Evolutionary conservation across 2,797 vertebrate species (phyloP).

Genomic region (Spheniscus humboldti): DNA sequence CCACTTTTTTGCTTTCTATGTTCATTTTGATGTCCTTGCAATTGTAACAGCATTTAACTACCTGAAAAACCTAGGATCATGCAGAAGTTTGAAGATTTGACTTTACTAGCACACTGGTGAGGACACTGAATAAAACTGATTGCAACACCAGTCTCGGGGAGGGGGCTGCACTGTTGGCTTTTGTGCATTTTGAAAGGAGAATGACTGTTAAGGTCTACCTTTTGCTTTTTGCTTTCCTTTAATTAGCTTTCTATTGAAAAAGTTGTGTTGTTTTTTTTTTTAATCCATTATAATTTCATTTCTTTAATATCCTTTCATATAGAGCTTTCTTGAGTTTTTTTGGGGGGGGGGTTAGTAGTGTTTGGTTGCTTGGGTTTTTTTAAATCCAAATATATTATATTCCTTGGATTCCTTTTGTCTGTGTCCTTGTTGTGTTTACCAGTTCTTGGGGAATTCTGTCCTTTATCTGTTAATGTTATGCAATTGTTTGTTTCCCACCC

Average conservation of each 20-base stretch:
- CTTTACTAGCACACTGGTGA: not conserved
- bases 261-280: not conserved
- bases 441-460: not conserved
- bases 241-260: not conserved
- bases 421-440: not conserved
- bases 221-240: not conserved
- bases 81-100: not conserved
- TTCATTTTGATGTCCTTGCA: not conserved
- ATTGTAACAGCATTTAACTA: not conserved
- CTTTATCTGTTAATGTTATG: not conserved
- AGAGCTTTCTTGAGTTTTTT: not conserved
- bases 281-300: not conserved
- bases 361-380: not conserved
- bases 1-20: not conserved
- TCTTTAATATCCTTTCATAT: not conserved
- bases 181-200: not conserved
- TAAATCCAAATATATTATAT: not conserved
- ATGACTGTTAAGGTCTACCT: not conserved
- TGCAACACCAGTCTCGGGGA: accelerated
- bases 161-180: not conserved
- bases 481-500: not conserved
- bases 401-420: not conserved
- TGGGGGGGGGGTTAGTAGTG: not conserved
- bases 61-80: not conserved
- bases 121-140: not conserved